These are phyloP conservation scores for Laticauda laticaudata DNA, from an alignment of 2,113 vertebrate species.

Conservation along the genomic window DNA sequence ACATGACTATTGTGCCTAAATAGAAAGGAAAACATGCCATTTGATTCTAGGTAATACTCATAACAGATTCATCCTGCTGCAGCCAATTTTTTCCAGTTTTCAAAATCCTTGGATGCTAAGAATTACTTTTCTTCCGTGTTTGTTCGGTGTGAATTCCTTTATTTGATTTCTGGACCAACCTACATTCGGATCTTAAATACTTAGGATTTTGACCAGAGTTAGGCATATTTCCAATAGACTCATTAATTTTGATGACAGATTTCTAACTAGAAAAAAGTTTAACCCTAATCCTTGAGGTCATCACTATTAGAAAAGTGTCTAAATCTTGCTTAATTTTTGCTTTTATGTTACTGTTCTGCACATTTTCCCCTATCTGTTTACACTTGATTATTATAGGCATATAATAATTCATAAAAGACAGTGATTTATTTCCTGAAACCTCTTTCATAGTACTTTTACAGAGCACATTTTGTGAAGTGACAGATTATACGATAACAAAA, in stretches of 20 bases:
- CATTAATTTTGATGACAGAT: neutral
- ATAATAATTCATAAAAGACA: neutral
- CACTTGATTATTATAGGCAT: neutral
- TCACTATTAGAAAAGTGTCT: neutral
- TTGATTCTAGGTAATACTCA: rapidly evolving
- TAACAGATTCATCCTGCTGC: neutral
- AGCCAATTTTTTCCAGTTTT: neutral
- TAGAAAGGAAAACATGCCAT: neutral
- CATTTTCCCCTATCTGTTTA: neutral
- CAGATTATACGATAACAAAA: neutral
- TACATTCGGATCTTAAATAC: neutral
- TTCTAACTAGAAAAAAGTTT: neutral
- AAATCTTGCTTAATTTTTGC: neutral
- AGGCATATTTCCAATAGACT: neutral
- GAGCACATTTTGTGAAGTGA: neutral
- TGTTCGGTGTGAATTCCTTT: neutral
- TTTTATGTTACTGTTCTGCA: neutral
- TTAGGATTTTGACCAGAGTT: neutral
- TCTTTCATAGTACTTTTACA: neutral
- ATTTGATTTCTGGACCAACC: rapidly evolving
- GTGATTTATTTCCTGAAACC: neutral
- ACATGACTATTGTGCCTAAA: rapidly evolving
- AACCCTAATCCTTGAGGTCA: neutral
- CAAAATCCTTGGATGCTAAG: constrained; percentile 29
- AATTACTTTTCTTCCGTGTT: constrained; percentile 34